Conservation (phyloP, 2,888 invertebrate genomes). For the Tryphoninae sp. region DNA sequence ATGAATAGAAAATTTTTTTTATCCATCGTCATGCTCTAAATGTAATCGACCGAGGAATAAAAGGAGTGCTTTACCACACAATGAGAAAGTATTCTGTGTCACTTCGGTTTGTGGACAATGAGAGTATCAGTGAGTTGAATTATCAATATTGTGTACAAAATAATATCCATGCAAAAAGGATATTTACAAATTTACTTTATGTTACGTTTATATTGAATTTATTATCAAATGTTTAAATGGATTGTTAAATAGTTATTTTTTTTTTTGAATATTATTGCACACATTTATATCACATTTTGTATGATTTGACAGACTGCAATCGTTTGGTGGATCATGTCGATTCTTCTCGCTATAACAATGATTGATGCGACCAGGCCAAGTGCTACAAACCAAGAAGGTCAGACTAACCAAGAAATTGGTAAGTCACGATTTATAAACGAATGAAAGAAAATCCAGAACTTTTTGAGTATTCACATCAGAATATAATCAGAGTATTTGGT, state of each 20-base stretch:
- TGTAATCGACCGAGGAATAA: conserved; percentile 35
- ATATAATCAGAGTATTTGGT: too few species aligned
- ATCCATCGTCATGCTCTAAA: conserved; percentile 48
- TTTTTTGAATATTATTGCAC: neutral
- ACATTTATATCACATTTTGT: conserved; percentile 28
- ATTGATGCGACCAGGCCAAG: conserved; percentile 32
- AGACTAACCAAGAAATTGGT: conserved; percentile 49
- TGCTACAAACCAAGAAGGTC: conserved; percentile 43
- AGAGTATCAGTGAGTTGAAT: conserved; percentile 38
- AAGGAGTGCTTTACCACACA: neutral
- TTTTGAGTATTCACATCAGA: too few species aligned
- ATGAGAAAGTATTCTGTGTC: conserved; percentile 37
- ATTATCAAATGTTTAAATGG: conserved; percentile 24
- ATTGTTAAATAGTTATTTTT: conserved; percentile 5
- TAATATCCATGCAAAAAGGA: neutral
- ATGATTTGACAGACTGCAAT: conserved; percentile 15
- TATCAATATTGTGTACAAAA: neutral
- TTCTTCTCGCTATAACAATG: conserved; percentile 31
- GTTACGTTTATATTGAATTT: conserved; percentile 18
- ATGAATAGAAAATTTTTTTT: conserved; percentile 25
- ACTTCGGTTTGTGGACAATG: conserved; percentile 32
- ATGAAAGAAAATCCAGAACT: neutral
- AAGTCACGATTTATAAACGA: conserved; percentile 39
- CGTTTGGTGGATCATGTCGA: conserved; percentile 29
- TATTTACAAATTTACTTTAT: neutral